phyloP scores from a whole-genome alignment of 2,113 vertebrate genomes.

The Ia io region DNA sequence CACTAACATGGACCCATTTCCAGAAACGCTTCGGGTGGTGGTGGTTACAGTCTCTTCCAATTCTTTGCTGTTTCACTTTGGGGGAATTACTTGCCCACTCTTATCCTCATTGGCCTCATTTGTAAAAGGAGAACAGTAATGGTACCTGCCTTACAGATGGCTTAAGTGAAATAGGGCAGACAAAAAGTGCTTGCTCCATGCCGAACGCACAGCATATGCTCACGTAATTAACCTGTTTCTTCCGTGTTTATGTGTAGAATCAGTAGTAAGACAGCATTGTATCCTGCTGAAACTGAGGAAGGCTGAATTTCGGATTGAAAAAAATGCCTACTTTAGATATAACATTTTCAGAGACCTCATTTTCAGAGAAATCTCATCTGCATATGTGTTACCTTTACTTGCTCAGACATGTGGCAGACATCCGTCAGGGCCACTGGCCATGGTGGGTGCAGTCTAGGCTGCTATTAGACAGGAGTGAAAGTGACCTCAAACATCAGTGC shows the following conservation, averaged over 20 bases:
- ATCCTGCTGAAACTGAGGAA: not conserved
- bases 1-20: not conserved
- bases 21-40: not conserved
- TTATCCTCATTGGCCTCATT: not conserved
- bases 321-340: not conserved
- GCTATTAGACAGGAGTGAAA: not conserved
- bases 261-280: not conserved
- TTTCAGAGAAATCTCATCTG: not conserved
- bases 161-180: not conserved
- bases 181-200: not conserved
- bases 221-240: not conserved
- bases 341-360: not conserved
- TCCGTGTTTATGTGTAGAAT: not conserved
- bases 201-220: fast-evolving
- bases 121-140: not conserved
- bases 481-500: fast-evolving
- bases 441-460: not conserved
- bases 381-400: not conserved
- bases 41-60: not conserved
- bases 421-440: not conserved
- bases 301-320: not conserved
- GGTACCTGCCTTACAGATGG: not conserved
- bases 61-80: not conserved
- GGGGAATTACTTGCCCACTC: not conserved
- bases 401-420: not conserved